Percentiles rank a stretch among this genome's conserved stretches.
Conservation (phyloP, 1,140 invertebrate genomes). For the Doryteuthis pealeii region DNA sequence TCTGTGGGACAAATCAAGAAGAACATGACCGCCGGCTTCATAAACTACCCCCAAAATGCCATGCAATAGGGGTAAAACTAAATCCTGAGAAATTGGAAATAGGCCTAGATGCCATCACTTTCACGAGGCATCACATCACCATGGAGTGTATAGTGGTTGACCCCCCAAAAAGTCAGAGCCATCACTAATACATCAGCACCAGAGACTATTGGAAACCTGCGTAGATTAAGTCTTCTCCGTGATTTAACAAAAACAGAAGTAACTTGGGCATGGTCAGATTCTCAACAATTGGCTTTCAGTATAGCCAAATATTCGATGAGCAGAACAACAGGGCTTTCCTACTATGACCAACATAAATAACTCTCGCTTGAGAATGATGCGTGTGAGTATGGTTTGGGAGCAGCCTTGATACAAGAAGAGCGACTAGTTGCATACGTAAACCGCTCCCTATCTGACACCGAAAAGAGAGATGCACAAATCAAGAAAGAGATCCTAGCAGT, state of each 20-base stretch:
- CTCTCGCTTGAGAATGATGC: constrained; percentile 48
- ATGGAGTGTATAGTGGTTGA: neutral
- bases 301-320: neutral
- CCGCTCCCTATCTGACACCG: constrained; percentile 46
- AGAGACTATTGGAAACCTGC: constrained; percentile 21
- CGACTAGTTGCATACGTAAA: constrained; percentile 55
- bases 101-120: too few relatives aligned
- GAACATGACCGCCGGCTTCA: neutral
- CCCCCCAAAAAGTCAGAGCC: neutral
- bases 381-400: constrained; percentile 53
- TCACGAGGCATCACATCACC: neutral
- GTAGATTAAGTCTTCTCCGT: neutral
- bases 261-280: too few relatives aligned
- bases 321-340: neutral
- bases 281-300: neutral
- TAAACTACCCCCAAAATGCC: too few relatives aligned
- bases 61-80: too few relatives aligned
- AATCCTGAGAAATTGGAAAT: neutral
- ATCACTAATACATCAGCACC: neutral
- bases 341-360: constrained; percentile 10
- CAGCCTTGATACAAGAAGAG: constrained; percentile 55
- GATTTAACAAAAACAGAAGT: neutral
- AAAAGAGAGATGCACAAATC: constrained; percentile 57
- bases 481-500: constrained; percentile 61
- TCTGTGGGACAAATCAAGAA: neutral